Evolutionary conservation across 2,797 vertebrate genomes (phyloP), one percentile per base, ranked within the genome.

Genomic region (Lemur catta): DNA sequence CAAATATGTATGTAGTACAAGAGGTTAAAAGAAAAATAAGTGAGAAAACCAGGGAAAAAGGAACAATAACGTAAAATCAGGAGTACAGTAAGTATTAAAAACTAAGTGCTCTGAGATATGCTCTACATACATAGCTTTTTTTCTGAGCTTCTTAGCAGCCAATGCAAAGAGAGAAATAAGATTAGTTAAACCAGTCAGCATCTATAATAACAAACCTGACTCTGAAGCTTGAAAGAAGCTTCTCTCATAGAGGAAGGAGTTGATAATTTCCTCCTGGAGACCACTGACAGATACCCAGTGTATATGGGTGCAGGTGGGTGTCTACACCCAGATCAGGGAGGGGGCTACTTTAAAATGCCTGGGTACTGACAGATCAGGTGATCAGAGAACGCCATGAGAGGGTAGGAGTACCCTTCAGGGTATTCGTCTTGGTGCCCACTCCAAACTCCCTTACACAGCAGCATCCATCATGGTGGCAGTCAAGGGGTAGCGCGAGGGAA

Each of bases 151-250:
- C 89, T 90, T 91, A 82, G 46, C 55, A 41, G 33, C 57, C 50
- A 67, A 0, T 48, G 48, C 80, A 41, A 30, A 80, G 61, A 81
- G 10, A 80, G 85, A 97, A 98, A 38, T 1, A 89, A 84, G 24
- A 63, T 28, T 13, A 26, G 48, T 74, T 88, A n/a, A 94, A n/a
- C 13, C 52, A 72, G 43, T n/a, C 14, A 69, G 38, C 28, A 65
- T 20, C 55, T 20, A n/a, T n/a, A 38, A 75, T 57, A n/a, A 65
- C 6, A 87, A 69, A 33, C 28, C 52, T 28, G 30, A 30, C 55
- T 28, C 26, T 74, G 48, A 55, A 82, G 41, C 38, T 33, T 10
- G 15, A 50, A 80, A 69, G 43, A 75, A 33, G 18, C 41, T 69
- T 41, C 38, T 89, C 48, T 79, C 15, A 0, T 43, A 24, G 55